phyloP scores from a whole-genome alignment of 1,140 invertebrate species.

The Neodiprion virginianus region DNA sequence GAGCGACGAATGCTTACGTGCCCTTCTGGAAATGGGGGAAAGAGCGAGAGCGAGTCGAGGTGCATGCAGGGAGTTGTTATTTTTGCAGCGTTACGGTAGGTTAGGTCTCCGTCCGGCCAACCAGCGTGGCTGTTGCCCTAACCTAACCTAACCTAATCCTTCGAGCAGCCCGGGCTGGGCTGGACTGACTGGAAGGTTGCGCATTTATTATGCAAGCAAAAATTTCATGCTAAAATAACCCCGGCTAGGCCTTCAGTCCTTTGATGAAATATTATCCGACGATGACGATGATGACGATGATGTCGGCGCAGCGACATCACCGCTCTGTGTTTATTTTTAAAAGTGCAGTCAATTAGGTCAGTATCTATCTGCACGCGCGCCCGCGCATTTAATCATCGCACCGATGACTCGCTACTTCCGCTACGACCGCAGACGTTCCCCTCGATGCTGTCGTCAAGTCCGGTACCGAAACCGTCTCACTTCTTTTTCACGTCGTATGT shows the following conservation, averaged over 20 bases:
- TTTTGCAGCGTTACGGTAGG: constrained; percentile 32
- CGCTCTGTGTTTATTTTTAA: neutral
- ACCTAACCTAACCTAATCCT: constrained; percentile 60
- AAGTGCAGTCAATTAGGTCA: neutral
- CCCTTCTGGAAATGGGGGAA: neutral
- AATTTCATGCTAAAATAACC: neutral
- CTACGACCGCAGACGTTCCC: too few species aligned
- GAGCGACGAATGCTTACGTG: too few species aligned
- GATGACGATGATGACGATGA: too few species aligned
- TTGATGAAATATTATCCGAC: neutral
- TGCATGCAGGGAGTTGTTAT: constrained; percentile 18
- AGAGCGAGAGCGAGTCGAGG: constrained; percentile 1
- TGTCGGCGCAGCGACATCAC: too few species aligned
- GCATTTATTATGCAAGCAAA: constrained; percentile 3
- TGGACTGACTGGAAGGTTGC: neutral
- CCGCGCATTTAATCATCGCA: too few species aligned
- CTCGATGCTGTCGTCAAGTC: too few species aligned
- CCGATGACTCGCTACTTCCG: too few species aligned
- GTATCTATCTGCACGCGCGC: neutral
- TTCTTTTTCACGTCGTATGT: too few species aligned
- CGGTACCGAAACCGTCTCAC: too few species aligned
- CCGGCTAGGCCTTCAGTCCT: neutral
- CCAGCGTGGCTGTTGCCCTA: constrained; percentile 35
- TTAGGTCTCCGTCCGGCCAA: constrained; percentile 30
- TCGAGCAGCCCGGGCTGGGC: constrained; percentile 17